phyloP scores from a whole-genome alignment of 1,140 invertebrate species.

The Orius insidiosus region DNA sequence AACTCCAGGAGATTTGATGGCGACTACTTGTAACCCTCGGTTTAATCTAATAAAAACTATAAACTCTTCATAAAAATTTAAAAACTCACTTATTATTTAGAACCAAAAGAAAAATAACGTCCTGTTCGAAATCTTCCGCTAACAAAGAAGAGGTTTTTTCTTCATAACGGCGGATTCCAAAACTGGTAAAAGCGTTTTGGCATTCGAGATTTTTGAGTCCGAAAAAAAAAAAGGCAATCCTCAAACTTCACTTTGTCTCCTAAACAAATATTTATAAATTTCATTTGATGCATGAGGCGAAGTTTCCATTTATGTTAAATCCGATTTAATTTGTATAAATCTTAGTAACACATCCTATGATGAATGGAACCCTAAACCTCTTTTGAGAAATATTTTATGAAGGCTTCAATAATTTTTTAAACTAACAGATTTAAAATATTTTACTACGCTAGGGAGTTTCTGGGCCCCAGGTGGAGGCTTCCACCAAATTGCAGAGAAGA shows the following conservation, averaged over 20 bases:
- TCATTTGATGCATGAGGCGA: no score
- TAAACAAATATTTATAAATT: slow-evolving; percentile 52
- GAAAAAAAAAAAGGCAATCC: slow-evolving; percentile 42
- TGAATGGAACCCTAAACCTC: no score
- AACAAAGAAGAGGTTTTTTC: slow-evolving; percentile 55
- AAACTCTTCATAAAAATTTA: not conserved
- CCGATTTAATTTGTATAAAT: no score
- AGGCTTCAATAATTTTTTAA: no score
- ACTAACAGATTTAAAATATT: no score
- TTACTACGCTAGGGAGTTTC: no score
- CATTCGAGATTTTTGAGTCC: slow-evolving; percentile 53
- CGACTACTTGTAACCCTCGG: slow-evolving; percentile 44
- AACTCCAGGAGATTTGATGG: slow-evolving; percentile 62
- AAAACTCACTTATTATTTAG: slow-evolving; percentile 31
- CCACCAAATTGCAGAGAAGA: no score
- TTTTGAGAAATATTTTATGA: no score
- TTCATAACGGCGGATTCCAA: slow-evolving; percentile 47
- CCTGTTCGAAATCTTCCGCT: slow-evolving; percentile 61
- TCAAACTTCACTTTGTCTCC: slow-evolving; percentile 52
- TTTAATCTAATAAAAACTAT: slow-evolving; percentile 35
- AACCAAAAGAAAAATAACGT: slow-evolving; percentile 55
- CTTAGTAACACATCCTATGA: no score
- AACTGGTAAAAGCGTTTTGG: slow-evolving; percentile 51
- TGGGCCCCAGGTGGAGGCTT: no score
- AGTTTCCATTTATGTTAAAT: no score